Conservation (phyloP, 2,888 invertebrate species). For the Eupithecia pulchellata region DNA sequence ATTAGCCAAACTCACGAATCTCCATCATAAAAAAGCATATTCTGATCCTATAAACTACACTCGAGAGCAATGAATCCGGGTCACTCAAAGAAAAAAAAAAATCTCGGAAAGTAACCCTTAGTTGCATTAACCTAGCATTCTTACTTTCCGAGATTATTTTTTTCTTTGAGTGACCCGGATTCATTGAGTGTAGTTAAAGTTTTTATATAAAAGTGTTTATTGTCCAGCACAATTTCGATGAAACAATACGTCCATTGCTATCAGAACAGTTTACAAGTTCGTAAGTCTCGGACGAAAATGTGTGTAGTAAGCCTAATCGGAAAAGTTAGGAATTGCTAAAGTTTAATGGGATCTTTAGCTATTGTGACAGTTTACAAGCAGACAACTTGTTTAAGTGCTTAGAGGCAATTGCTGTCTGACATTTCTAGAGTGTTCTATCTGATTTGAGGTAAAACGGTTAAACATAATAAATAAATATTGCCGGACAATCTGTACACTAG, state of each 20-base stretch:
- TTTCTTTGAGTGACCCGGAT: no score
- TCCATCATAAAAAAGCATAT: not conserved
- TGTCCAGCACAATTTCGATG: constrained; percentile 24
- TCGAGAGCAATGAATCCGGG: no score
- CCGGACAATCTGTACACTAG: no score
- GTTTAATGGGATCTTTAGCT: constrained; percentile 79
- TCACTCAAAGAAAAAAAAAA: no score
- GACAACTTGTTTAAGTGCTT: constrained; percentile 67
- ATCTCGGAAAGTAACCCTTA: no score
- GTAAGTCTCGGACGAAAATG: constrained; percentile 50
- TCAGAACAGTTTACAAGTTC: constrained; percentile 49
- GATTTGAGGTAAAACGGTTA: not conserved
- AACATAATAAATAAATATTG: not conserved
- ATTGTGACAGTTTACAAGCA: constrained; percentile 77
- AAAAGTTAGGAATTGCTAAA: constrained; percentile 79
- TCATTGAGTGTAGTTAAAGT: no score
- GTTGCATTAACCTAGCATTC: no score
- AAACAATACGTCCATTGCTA: constrained; percentile 42
- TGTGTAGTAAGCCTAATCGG: constrained; percentile 74
- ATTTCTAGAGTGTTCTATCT: constrained; percentile 46
- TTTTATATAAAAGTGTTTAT: not conserved
- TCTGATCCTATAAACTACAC: not conserved
- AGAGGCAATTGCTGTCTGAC: constrained; percentile 62
- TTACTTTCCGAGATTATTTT: no score
- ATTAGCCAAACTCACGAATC: not conserved